These are phyloP conservation scores for Brevimyrus niger DNA, from an alignment of 2,113 vertebrate genomes.

Conservation along the genomic window DNA sequence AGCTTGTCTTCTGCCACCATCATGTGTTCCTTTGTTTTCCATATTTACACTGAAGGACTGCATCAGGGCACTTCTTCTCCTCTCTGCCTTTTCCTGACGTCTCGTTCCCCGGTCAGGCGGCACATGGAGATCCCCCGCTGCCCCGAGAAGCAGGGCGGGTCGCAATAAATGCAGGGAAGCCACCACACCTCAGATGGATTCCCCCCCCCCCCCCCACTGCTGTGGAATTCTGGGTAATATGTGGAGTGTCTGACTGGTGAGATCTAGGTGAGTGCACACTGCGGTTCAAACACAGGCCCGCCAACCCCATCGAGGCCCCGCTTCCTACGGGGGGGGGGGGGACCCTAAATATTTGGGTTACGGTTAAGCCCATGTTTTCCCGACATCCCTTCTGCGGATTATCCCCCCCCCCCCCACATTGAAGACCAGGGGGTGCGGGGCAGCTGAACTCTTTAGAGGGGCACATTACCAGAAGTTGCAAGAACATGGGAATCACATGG, in stretches of 20 bases:
- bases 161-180: background rate
- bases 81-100: background rate
- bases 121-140: too few relatives aligned
- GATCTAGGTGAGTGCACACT: background rate
- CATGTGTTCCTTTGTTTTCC: background rate
- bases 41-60: background rate
- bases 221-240: background rate
- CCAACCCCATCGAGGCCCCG: background rate
- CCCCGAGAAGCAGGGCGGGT: too few relatives aligned
- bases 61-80: background rate
- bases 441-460: background rate
- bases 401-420: background rate
- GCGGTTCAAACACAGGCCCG: background rate
- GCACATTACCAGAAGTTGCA: background rate
- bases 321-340: background rate
- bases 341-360: slow-evolving; percentile 12
- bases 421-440: background rate
- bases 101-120: background rate
- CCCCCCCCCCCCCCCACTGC: background rate
- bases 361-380: background rate
- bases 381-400: background rate
- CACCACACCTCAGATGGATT: background rate
- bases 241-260: background rate
- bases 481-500: background rate
- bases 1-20: background rate